phyloP scores from a whole-genome alignment of 2,113 vertebrate species.

The Cyrtonyx montezumae region DNA sequence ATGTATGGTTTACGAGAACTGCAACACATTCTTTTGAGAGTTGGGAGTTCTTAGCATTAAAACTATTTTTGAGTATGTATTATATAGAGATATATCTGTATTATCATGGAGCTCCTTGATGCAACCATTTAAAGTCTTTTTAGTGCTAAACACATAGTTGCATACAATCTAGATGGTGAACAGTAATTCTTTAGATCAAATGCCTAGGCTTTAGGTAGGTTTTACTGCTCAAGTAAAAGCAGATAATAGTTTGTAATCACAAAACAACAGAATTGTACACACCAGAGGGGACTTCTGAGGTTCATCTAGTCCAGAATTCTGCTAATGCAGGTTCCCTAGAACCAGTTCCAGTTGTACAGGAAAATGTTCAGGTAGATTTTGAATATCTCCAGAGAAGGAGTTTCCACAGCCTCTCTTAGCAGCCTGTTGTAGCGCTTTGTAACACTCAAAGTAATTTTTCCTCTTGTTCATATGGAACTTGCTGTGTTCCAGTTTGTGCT shows the following conservation, averaged over 20 bases:
- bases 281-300: too few species aligned
- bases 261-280: too few species aligned
- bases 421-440: too few species aligned
- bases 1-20: neutral
- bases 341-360: too few species aligned
- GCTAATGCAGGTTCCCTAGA: too few species aligned
- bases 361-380: too few species aligned
- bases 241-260: neutral
- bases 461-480: too few species aligned
- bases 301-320: too few species aligned
- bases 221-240: neutral
- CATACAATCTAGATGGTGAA: neutral
- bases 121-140: neutral
- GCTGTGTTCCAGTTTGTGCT: too few species aligned
- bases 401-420: too few species aligned
- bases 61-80: neutral
- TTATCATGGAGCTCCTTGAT: neutral
- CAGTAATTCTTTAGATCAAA: neutral
- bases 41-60: neutral
- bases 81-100: neutral
- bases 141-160: neutral
- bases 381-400: too few species aligned
- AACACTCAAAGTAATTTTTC: too few species aligned
- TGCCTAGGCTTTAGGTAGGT: neutral
- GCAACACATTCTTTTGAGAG: neutral